These are phyloP conservation scores for Fragum sueziense DNA, from an alignment of 2,888 invertebrate species.

Conservation along the genomic window DNA sequence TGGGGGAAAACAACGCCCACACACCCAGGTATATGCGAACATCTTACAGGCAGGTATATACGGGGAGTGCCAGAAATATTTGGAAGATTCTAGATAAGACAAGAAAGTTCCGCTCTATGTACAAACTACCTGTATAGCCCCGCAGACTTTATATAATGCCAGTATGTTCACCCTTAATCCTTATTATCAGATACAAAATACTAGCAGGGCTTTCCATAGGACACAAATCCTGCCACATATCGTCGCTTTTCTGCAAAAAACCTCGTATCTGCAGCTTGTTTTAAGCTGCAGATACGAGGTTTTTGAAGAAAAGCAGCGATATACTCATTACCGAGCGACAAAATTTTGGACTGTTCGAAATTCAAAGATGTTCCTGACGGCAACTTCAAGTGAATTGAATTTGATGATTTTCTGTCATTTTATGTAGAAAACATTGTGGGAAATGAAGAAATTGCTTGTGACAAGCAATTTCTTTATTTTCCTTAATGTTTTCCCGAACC, in stretches of 20 bases:
- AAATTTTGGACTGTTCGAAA: too few relatives aligned
- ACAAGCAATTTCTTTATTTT: neutral
- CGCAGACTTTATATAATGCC: neutral
- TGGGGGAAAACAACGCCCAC: too few relatives aligned
- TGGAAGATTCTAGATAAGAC: neutral
- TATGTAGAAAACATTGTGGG: neutral
- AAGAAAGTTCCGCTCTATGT: neutral
- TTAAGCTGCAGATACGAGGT: too few relatives aligned
- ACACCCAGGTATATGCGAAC: too few relatives aligned
- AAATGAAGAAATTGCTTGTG: conserved; percentile 6
- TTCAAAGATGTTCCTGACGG: too few relatives aligned
- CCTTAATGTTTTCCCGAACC: too few relatives aligned
- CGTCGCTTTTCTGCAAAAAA: too few relatives aligned
- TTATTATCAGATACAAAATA: neutral
- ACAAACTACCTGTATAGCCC: neutral
- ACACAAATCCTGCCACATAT: neutral
- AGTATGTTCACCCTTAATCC: neutral
- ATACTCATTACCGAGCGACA: too few relatives aligned
- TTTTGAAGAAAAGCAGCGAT: too few relatives aligned
- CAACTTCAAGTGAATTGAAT: too few relatives aligned
- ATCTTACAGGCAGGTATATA: neutral
- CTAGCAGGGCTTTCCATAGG: neutral
- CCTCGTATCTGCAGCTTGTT: too few relatives aligned
- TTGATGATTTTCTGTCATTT: neutral
- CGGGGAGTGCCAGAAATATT: neutral